Base-by-base conservation (phyloP, 2,797 vertebrate genomes). In the Pipistrellus pygmaeus region DNA sequence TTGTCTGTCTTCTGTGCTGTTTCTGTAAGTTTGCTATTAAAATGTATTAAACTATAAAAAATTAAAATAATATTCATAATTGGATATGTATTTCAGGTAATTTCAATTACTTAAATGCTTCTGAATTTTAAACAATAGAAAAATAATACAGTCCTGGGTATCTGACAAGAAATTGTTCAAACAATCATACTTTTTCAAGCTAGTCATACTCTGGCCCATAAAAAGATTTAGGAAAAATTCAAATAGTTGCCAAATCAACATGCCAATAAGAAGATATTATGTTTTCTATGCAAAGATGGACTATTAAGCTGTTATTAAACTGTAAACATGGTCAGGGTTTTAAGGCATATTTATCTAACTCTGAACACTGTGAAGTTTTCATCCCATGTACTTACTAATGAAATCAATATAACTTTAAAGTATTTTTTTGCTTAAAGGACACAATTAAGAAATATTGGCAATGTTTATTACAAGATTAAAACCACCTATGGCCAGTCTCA, bases 211-310 rank as follows among this genome's bases (percentile, higher is more conserved):
- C 25, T 69, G 25, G 10, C 23, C 48, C 68, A 64, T 7, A 75
- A 71, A 80, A 68, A 82, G 0, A 6, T 23, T 73, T 72, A 84
- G 30, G 30, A 90, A 44, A 44, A 68, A n/a, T 92, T 91, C 69
- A 82, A 88, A 77, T 44, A 60, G 20, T 46, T 93, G n/a, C 27
- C 69, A 90, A 92, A 41, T 92, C 69, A 90, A 88, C 46, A 80
- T 66, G 53, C 14, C 35, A 72, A 2, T 21, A 87, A 83, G 23
- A 14, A 81, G 1, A 21, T 57, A 64, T 8, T 82, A 90, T 3
- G 8, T 64, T 85, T 94, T 92, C 20, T 32, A 76, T 30, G 38
- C 48, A 95, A 82, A 82, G 27, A 81, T 46, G 14, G 15, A 92
- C 27, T 32, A 55, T 32, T 55, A 76, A 27, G 13, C 11, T 85